Evolutionary conservation across 2,113 vertebrate species (phyloP).

Genomic region (Brienomyrus longianalis): DNA sequence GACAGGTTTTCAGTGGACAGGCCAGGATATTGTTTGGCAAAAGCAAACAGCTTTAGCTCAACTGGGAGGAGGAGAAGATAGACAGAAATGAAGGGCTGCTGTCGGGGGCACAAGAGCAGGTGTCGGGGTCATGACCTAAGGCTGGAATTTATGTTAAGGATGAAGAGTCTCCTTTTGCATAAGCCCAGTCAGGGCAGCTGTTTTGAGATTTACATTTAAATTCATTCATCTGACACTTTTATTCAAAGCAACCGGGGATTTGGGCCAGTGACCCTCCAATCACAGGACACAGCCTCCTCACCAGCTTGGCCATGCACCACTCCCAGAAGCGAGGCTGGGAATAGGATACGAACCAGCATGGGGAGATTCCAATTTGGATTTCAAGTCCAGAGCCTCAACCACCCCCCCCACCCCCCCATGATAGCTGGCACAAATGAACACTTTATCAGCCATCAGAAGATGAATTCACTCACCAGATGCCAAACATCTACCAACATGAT

Average conservation of each 20-base stretch:
- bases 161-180: not conserved
- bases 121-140: not conserved
- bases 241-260: not conserved
- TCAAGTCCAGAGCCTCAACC: not conserved
- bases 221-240: not conserved
- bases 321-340: not conserved
- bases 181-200: not conserved
- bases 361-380: not conserved
- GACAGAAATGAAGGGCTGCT: not conserved
- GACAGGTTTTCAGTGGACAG: not conserved
- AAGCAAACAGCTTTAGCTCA: not conserved
- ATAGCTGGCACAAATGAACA: not conserved
- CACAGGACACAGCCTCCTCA: not conserved
- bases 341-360: not conserved
- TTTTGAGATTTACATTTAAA: conserved; percentile 1
- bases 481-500: not conserved
- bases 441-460: not conserved
- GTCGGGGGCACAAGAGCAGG: not conserved
- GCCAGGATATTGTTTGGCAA: not conserved
- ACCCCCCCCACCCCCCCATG: not conserved
- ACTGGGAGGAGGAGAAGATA: not conserved
- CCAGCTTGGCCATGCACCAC: not conserved
- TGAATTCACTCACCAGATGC: not conserved
- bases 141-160: not conserved
- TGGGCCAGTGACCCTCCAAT: not conserved